Percentiles rank a stretch among this genome's conserved stretches.
Evolutionary conservation across 2,113 vertebrate genomes (phyloP).

Genomic region (Thalassarche chlororhynchos): DNA sequence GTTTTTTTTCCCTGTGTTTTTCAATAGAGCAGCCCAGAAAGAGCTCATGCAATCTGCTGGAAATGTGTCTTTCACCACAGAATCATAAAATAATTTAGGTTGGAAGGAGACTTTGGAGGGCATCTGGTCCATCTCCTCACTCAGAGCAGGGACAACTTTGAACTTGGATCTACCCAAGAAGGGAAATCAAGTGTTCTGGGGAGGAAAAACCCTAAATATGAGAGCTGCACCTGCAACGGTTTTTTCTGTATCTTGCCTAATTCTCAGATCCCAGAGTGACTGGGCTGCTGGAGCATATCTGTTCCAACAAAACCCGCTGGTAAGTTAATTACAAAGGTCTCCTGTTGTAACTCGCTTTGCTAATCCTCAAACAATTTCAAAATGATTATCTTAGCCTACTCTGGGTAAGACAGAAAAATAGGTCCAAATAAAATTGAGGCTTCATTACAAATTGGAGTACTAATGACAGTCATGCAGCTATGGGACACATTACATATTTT

Average conservation of each 20-base stretch:
- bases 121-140: neutral
- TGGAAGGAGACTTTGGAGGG: neutral
- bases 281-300: neutral
- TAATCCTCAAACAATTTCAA: neutral
- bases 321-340: neutral
- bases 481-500: neutral
- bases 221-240: neutral
- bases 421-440: neutral
- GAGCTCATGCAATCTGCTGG: neutral
- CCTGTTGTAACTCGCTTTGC: neutral
- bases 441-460: neutral
- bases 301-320: neutral
- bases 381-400: neutral
- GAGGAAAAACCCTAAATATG: neutral
- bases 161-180: neutral
- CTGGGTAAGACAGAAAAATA: neutral
- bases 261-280: neutral
- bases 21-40: neutral
- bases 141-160: neutral
- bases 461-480: neutral
- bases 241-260: neutral
- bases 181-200: neutral
- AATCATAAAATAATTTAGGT: neutral
- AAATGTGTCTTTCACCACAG: neutral
- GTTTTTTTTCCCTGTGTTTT: neutral